These are phyloP conservation scores for Enteromius trimaculatus DNA, from an alignment of 2,797 vertebrate genomes.

Conservation along the genomic window DNA sequence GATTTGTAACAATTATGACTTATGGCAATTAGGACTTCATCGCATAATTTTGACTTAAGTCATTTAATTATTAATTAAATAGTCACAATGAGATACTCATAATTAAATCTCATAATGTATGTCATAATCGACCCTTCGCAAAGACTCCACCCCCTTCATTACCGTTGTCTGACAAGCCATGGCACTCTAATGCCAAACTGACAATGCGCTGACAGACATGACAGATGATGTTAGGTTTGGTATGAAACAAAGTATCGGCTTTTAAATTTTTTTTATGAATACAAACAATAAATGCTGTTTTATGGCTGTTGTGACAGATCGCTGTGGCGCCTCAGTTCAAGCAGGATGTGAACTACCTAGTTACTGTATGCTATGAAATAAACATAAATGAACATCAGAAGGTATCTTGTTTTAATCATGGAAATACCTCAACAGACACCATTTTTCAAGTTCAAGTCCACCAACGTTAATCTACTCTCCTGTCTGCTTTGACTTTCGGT, in stretches of 20 bases:
- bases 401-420: neutral
- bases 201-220: neutral
- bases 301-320: neutral
- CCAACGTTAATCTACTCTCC: neutral
- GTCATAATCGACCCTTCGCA: neutral
- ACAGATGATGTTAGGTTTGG: neutral
- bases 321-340: neutral
- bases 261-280: neutral
- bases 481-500: neutral
- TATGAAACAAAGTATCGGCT: neutral
- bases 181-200: neutral
- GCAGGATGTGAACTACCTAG: neutral
- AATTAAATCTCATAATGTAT: neutral
- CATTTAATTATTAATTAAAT: neutral
- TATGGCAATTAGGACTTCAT: neutral
- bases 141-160: neutral
- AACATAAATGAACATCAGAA: neutral
- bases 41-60: neutral
- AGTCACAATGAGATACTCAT: neutral
- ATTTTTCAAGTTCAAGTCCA: neutral
- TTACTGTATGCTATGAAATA: neutral
- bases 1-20: neutral
- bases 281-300: neutral
- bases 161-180: neutral
- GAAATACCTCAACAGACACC: neutral